A percentile compares a stretch with the other conserved stretches of the same genome.
phyloP scores from a whole-genome alignment of 2,113 vertebrate species.

The Pantherophis guttatus region DNA sequence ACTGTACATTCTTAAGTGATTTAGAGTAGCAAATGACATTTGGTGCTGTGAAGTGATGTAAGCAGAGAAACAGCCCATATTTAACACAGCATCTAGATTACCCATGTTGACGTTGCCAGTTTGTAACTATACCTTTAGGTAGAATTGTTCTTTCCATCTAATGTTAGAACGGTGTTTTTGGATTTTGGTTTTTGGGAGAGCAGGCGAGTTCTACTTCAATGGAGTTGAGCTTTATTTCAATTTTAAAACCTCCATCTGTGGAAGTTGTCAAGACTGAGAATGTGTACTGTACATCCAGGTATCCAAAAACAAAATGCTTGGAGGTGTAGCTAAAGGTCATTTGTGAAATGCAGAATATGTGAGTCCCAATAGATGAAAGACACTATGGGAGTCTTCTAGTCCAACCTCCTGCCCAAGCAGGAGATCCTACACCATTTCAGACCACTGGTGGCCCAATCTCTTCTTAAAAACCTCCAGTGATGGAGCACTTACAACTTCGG shows the following conservation, averaged over 20 bases:
- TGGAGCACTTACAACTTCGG: too few species aligned
- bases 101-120: neutral
- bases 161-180: neutral
- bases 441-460: neutral
- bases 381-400: neutral
- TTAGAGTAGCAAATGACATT: neutral
- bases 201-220: neutral
- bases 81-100: neutral
- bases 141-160: rapidly evolving
- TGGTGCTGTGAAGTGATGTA: neutral
- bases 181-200: rapidly evolving
- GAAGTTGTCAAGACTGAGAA: neutral
- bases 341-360: neutral
- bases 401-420: too few species aligned
- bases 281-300: neutral
- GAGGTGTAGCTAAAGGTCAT: neutral
- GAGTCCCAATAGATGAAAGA: neutral
- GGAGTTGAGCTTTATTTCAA: neutral
- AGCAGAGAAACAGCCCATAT: neutral
- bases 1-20: neutral
- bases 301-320: neutral
- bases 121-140: neutral
- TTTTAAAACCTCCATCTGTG: neutral
- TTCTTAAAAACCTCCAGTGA: neutral
- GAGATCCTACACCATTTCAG: neutral